A percentile compares a stretch with the other conserved stretches of the same genome.
Conservation (phyloP, 2,113 vertebrate species). For the Ceyx margarethae region DNA sequence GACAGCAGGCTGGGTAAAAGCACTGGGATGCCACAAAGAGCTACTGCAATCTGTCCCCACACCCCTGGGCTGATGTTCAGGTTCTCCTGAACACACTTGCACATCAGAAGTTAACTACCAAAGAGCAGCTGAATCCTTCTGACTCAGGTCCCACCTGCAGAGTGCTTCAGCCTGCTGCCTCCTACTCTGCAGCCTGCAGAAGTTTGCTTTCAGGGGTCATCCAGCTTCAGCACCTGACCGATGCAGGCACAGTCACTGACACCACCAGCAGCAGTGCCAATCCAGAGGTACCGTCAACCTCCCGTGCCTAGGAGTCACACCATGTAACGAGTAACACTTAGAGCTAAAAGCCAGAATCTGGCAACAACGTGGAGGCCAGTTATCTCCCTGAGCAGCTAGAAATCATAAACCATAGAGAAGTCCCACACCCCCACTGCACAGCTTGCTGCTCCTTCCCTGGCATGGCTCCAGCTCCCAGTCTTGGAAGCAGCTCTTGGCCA, state of each 20-base stretch:
- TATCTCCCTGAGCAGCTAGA: neutral
- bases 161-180: neutral
- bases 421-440: neutral
- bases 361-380: neutral
- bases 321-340: neutral
- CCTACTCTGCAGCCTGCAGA: neutral
- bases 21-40: neutral
- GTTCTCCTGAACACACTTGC: neutral
- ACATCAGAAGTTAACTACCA: neutral
- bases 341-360: neutral
- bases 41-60: neutral
- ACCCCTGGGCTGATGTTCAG: neutral
- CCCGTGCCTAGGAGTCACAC: neutral
- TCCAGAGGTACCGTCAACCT: neutral
- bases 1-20: neutral
- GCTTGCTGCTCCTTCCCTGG: neutral
- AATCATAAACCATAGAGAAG: neutral
- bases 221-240: neutral
- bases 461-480: neutral
- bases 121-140: neutral
- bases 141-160: neutral
- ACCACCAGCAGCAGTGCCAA: neutral
- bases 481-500: neutral
- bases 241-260: rapidly evolving
- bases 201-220: neutral